These are phyloP conservation scores for Phycodurus eques DNA, from an alignment of 2,113 vertebrate species.

Conservation along the genomic window DNA sequence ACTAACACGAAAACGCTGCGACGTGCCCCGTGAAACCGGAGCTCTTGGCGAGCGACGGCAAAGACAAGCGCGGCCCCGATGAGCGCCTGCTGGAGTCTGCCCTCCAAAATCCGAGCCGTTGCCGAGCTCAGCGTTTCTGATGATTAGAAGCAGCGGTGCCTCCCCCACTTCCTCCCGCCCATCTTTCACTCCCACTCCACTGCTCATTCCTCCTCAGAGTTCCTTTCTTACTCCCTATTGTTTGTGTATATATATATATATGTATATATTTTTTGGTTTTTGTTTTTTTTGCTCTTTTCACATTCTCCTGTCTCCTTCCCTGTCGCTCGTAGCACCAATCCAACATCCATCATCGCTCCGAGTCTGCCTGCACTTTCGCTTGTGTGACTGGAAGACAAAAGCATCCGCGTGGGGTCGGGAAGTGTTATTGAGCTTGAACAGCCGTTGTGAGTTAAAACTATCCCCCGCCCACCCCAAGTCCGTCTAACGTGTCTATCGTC, in stretches of 20 bases:
- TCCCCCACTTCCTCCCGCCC: constrained; percentile 9
- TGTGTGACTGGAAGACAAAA: constrained; percentile 28
- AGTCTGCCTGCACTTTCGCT: constrained; percentile 10
- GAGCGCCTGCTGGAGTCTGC: constrained; percentile 53
- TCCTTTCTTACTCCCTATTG: background rate
- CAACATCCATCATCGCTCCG: background rate
- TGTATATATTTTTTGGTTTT: background rate
- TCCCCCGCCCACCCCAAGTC: constrained; percentile 18
- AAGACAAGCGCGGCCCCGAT: constrained; percentile 61
- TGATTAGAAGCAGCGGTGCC: constrained; percentile 67
- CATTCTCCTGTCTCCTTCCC: background rate
- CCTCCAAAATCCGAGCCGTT: constrained; percentile 55
- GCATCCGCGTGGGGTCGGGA: background rate
- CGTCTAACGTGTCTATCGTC: constrained; percentile 22
- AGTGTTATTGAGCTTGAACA: constrained; percentile 39
- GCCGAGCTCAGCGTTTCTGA: constrained; percentile 69
- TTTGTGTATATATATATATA: background rate
- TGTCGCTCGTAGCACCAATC: background rate
- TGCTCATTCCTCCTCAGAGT: constrained; percentile 22
- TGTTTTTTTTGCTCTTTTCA: background rate
- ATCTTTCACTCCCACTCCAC: background rate
- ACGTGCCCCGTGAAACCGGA: constrained; percentile 55
- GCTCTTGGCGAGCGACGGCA: constrained; percentile 27
- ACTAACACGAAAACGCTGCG: constrained; percentile 61
- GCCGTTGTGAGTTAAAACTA: constrained; percentile 51